Evolutionary conservation across 2,113 vertebrate genomes (phyloP).

Genomic region (Alexandromys fortis): DNA sequence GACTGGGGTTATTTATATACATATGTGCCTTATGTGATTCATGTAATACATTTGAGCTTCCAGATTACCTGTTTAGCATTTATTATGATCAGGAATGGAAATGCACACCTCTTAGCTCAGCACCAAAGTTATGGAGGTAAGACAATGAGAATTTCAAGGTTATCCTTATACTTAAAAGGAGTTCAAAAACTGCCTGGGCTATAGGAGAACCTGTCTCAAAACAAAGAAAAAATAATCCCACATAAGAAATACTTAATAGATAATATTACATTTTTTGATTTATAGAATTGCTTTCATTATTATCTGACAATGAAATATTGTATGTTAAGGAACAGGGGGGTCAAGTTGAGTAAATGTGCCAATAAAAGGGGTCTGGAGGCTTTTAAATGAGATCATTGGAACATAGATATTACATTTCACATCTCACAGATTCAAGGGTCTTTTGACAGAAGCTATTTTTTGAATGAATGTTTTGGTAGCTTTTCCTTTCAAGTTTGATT

Average conservation of each 20-base stretch:
- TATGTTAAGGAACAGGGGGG: background rate
- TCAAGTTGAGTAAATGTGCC: background rate
- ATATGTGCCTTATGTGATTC: too few species aligned
- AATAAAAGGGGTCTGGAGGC: background rate
- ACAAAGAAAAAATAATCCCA: background rate
- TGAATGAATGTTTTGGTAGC: background rate
- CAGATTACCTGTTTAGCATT: background rate
- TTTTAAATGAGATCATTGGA: background rate
- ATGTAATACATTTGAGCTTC: background rate
- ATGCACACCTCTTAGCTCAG: background rate
- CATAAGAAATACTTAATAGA: background rate
- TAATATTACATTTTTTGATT: background rate
- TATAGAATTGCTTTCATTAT: background rate
- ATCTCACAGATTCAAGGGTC: background rate
- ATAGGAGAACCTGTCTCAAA: background rate
- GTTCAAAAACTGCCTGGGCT: background rate
- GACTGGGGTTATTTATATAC: background rate
- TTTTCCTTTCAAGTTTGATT: conserved; percentile 49
- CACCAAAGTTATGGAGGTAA: background rate
- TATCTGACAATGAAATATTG: background rate
- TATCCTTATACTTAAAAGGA: background rate
- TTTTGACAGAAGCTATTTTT: background rate
- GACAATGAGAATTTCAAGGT: background rate
- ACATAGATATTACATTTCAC: background rate
- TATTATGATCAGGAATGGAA: background rate